Conservation (phyloP, 2,888 invertebrate genomes). For the Drosophila lacicola region DNA sequence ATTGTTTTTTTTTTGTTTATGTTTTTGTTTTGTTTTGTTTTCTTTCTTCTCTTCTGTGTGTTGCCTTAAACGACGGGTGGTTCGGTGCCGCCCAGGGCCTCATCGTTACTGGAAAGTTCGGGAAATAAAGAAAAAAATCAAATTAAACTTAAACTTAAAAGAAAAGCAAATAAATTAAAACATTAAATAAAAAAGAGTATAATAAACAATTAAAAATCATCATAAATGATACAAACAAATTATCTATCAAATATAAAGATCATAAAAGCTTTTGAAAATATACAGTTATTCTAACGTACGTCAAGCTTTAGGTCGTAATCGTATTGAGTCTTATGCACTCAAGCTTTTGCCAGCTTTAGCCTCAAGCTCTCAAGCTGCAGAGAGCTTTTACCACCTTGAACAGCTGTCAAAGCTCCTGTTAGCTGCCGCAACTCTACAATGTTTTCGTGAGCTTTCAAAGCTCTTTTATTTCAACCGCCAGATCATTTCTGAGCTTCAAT, state of each 20-base stretch:
- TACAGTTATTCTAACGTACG: neutral
- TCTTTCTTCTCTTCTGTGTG: constrained; percentile 17
- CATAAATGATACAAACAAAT: neutral
- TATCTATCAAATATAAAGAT: neutral
- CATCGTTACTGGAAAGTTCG: constrained; percentile 69
- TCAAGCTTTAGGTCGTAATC: constrained; percentile 2
- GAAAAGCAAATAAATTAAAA: constrained; percentile 23
- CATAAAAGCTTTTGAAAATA: neutral
- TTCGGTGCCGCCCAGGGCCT: constrained; percentile 83
- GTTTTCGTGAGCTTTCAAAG: neutral
- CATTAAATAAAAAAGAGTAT: constrained; percentile 14
- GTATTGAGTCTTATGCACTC: neutral
- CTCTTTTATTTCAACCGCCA: neutral
- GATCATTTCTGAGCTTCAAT: too few relatives aligned
- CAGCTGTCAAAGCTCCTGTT: neutral
- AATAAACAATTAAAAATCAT: constrained; percentile 7
- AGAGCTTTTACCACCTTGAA: neutral
- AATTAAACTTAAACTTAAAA: constrained; percentile 27
- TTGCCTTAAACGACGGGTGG: constrained; percentile 84
- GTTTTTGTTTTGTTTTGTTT: neutral
- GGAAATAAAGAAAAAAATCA: constrained; percentile 40
- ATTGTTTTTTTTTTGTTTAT: constrained; percentile 12
- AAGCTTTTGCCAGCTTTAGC: too few relatives aligned
- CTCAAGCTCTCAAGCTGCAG: neutral
- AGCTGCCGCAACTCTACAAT: neutral